Conservation (phyloP, 2,888 invertebrate species). For the Stenotaenia linearis region DNA sequence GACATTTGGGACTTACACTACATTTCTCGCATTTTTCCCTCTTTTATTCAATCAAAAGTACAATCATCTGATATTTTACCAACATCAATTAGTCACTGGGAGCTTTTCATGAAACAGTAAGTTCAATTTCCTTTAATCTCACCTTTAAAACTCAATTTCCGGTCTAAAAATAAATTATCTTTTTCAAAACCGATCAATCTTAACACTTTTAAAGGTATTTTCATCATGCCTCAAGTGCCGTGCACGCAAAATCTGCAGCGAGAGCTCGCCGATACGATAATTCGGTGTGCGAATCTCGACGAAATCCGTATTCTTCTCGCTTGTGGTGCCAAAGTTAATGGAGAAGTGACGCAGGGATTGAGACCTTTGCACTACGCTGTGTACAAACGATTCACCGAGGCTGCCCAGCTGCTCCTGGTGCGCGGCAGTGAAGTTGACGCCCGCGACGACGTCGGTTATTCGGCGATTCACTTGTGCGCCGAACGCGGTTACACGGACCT, state of each 20-base stretch:
- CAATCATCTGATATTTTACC: too few species aligned
- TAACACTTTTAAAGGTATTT: not conserved
- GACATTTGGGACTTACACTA: not conserved
- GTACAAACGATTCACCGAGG: slow-evolving; percentile 71
- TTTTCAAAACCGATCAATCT: too few species aligned
- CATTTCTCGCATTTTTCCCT: not conserved
- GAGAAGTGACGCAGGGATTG: slow-evolving; percentile 76
- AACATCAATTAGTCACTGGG: not conserved
- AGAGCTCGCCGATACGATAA: slow-evolving; percentile 83
- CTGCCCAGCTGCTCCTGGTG: slow-evolving; percentile 70
- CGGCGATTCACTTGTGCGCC: slow-evolving; percentile 72
- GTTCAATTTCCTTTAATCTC: not conserved
- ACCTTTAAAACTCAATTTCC: not conserved
- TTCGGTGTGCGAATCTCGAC: slow-evolving; percentile 76
- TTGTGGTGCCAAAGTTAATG: slow-evolving; percentile 75
- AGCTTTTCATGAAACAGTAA: not conserved
- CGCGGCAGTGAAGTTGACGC: slow-evolving; percentile 76
- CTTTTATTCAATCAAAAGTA: too few species aligned
- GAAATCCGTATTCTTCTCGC: slow-evolving; percentile 79
- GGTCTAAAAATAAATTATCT: too few species aligned
- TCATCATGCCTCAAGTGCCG: slow-evolving; percentile 39
- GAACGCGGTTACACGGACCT: slow-evolving; percentile 47
- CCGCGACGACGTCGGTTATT: slow-evolving; percentile 83
- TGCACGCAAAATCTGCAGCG: slow-evolving; percentile 57
- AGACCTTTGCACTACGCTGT: slow-evolving; percentile 88